phyloP scores from a whole-genome alignment of 2,797 vertebrate species.

The Trichosurus vulpecula region DNA sequence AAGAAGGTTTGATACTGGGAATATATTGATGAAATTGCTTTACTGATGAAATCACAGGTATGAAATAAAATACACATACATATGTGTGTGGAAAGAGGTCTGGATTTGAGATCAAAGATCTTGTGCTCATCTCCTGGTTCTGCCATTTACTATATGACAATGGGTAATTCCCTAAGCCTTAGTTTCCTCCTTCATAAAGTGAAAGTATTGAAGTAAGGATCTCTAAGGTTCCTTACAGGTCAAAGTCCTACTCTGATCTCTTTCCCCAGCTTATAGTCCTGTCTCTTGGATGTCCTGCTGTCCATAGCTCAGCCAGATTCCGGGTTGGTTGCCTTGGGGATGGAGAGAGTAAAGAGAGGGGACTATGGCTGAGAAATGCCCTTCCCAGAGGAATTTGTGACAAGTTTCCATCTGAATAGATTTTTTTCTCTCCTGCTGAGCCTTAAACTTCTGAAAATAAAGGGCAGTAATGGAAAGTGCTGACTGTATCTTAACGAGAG shows the following conservation, averaged over 20 bases:
- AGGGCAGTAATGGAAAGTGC: slow-evolving; percentile 71
- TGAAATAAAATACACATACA: not conserved
- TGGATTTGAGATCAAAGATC: not conserved
- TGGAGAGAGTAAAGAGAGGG: not conserved
- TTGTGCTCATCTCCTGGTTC: not conserved
- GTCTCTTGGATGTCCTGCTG: not conserved
- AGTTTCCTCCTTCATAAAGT: not conserved
- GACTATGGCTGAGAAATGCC: not conserved
- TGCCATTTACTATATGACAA: not conserved
- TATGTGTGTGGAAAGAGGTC: not conserved
- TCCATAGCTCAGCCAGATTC: not conserved
- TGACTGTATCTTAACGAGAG: slow-evolving; percentile 76
- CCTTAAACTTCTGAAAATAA: slow-evolving; percentile 76
- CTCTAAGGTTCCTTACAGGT: not conserved
- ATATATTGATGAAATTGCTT: not conserved
- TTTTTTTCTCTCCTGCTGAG: slow-evolving; percentile 2
- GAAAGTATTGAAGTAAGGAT: not conserved
- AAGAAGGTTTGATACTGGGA: not conserved
- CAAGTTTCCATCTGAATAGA: slow-evolving; percentile 25
- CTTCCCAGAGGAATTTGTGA: slow-evolving; percentile 19
- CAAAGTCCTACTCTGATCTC: not conserved
- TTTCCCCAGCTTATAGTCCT: not conserved
- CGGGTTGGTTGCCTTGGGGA: not conserved
- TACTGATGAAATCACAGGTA: not conserved
- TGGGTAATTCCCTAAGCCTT: not conserved